Conservation (phyloP, 2,113 vertebrate genomes). For the Cyanistes caeruleus region DNA sequence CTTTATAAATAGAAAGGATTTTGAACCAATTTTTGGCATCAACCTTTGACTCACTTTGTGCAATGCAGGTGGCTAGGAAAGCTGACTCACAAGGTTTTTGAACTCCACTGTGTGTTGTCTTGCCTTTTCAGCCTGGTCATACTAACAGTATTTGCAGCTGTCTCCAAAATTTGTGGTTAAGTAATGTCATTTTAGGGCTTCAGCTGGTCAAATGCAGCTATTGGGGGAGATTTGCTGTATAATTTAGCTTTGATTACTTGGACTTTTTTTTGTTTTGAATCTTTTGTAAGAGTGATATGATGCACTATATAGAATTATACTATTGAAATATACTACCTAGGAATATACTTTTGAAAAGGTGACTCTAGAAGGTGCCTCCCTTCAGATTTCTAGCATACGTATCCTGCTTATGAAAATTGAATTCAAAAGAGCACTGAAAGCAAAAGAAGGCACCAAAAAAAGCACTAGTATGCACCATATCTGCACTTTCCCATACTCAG, state of each 20-base stretch:
- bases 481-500: background rate
- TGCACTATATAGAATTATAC: background rate
- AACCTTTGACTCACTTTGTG: background rate
- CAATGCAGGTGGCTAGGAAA: background rate
- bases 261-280: background rate
- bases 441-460: background rate
- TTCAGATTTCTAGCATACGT: background rate
- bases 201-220: background rate
- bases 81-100: background rate
- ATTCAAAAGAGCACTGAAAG: background rate
- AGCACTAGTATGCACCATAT: background rate
- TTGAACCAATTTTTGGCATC: background rate
- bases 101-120: background rate
- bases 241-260: background rate
- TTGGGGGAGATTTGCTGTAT: background rate
- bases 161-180: background rate
- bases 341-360: background rate
- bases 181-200: background rate
- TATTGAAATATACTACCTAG: background rate
- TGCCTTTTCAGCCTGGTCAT: background rate
- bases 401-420: background rate
- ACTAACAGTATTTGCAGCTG: background rate
- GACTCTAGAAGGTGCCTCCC: background rate
- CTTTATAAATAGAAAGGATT: background rate
- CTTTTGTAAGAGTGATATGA: background rate